phyloP scores from a whole-genome alignment of 2,888 invertebrate species.

The Apomyelois bistriatella region DNA sequence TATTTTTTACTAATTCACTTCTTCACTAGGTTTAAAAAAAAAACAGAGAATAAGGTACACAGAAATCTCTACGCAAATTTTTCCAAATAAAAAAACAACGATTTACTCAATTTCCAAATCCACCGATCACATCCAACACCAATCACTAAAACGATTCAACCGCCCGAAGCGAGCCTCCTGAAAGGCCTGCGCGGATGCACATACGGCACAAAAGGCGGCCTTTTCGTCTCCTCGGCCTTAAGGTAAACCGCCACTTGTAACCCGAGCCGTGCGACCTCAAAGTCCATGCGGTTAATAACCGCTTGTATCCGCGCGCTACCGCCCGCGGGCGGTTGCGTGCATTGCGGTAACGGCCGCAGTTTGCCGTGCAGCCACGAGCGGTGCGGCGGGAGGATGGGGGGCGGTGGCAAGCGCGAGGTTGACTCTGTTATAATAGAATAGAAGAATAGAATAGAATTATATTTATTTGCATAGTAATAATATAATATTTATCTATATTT shows the following conservation, averaged over 20 bases:
- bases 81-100: too few species aligned
- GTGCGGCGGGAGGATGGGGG: constrained; percentile 14
- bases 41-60: too few species aligned
- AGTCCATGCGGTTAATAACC: neutral
- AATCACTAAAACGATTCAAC: neutral
- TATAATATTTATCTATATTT: too few species aligned
- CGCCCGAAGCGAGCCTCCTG: neutral
- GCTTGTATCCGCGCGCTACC: neutral
- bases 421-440: too few species aligned
- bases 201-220: neutral
- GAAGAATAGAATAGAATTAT: too few species aligned
- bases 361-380: constrained; percentile 16
- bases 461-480: too few species aligned
- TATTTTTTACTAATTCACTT: too few species aligned
- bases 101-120: too few species aligned
- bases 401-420: constrained; percentile 14
- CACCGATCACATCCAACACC: too few species aligned
- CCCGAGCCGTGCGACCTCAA: neutral
- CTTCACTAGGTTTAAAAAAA: too few species aligned
- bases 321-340: neutral
- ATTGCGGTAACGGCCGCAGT: neutral
- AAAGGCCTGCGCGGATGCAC: neutral
- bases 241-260: neutral
- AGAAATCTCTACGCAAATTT: too few species aligned
- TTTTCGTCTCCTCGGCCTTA: neutral